These are phyloP conservation scores for Drosophila ezoana DNA, from an alignment of 2,888 invertebrate species.

Conservation along the genomic window DNA sequence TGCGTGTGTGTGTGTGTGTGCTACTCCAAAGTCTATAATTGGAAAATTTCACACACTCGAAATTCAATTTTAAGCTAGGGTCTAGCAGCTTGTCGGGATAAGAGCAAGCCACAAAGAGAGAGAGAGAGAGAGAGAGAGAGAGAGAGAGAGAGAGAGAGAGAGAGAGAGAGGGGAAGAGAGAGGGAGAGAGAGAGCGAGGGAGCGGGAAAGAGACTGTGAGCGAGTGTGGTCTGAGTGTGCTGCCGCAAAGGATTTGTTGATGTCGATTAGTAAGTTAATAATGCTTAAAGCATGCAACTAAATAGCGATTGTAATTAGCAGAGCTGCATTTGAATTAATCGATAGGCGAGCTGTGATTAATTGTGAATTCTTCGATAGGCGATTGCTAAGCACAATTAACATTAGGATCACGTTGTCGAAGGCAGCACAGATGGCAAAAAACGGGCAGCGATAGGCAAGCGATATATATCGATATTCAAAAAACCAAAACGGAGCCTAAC, in stretches of 20 bases:
- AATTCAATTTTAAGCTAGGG: conserved; percentile 67
- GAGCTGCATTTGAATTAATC: background rate
- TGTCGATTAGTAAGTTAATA: conserved; percentile 46
- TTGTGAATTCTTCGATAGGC: background rate
- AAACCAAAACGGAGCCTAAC: too few species aligned
- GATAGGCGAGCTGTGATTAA: background rate
- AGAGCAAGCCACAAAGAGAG: background rate
- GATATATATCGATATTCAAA: background rate
- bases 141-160: background rate
- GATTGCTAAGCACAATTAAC: background rate
- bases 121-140: background rate
- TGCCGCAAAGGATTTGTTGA: conserved; percentile 41
- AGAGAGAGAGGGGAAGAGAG: background rate
- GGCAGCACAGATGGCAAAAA: too few species aligned
- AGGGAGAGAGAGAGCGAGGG: background rate
- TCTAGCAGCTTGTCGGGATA: background rate
- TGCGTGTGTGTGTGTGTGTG: conserved; percentile 19
- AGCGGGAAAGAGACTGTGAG: background rate
- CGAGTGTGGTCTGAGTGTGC: background rate
- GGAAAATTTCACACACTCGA: conserved; percentile 80
- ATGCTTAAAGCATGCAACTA: conserved; percentile 26
- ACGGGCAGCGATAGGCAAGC: background rate
- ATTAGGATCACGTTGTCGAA: too few species aligned
- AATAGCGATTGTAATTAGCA: conserved; percentile 39
- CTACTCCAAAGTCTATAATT: conserved; percentile 69